Conservation (phyloP, 2,797 vertebrate genomes). For the Cossypha heuglini region DNA sequence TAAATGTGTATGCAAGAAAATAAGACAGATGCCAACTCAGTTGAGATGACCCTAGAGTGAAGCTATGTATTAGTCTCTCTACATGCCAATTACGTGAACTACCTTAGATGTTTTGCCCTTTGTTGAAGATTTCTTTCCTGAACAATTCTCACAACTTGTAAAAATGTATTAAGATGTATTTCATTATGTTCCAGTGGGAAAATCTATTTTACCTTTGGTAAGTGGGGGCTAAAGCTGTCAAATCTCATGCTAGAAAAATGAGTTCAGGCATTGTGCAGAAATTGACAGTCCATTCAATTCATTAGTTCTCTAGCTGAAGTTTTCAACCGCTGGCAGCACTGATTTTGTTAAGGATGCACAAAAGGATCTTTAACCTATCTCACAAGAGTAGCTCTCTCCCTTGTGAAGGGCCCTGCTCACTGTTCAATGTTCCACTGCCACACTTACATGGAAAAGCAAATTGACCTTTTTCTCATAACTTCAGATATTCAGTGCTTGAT, state of each 20-base stretch:
- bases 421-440: background rate
- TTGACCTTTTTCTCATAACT: background rate
- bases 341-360: background rate
- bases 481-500: background rate
- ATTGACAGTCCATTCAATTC: background rate
- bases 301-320: background rate
- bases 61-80: background rate
- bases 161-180: background rate
- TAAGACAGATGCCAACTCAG: background rate
- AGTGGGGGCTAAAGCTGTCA: background rate
- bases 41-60: background rate
- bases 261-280: background rate
- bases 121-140: background rate
- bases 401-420: background rate
- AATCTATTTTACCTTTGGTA: background rate
- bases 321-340: background rate
- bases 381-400: background rate
- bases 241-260: background rate
- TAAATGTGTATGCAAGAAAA: background rate
- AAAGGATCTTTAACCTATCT: background rate
- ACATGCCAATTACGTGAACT: background rate
- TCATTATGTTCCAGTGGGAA: background rate
- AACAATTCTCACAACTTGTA: background rate
- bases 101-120: background rate
- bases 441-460: background rate